phyloP scores from a whole-genome alignment of 2,888 invertebrate genomes.

The Arge pagana region DNA sequence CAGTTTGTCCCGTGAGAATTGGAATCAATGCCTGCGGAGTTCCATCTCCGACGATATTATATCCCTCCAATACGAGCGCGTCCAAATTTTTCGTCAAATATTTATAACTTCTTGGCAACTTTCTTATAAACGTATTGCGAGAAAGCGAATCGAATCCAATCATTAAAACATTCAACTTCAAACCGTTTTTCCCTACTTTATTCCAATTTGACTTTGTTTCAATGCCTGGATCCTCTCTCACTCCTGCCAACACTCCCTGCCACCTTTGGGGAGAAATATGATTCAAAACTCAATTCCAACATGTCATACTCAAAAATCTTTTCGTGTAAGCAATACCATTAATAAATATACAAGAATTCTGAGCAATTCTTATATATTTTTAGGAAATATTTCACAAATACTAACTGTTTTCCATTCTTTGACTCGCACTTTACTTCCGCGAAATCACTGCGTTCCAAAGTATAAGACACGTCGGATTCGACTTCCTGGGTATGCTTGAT shows the following conservation, averaged over 20 bases:
- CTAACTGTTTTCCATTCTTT: constrained; percentile 57
- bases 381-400: constrained; percentile 20
- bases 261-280: constrained; percentile 59
- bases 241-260: constrained; percentile 70
- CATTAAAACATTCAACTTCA: constrained; percentile 76
- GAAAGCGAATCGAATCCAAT: constrained; percentile 90
- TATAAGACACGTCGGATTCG: constrained; percentile 64
- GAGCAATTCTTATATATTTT: neutral
- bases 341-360: constrained; percentile 4
- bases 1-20: constrained; percentile 81
- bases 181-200: constrained; percentile 57
- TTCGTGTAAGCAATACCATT: too few relatives aligned
- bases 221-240: constrained; percentile 59
- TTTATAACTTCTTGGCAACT: constrained; percentile 75
- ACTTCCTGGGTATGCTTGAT: constrained; percentile 62
- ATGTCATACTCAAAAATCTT: too few relatives aligned
- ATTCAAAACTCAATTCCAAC: neutral
- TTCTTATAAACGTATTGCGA: constrained; percentile 77
- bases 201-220: constrained; percentile 60
- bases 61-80: constrained; percentile 72
- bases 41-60: constrained; percentile 85
- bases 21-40: constrained; percentile 88
- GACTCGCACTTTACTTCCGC: constrained; percentile 70
- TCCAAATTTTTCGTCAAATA: constrained; percentile 68
- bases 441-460: constrained; percentile 71